Evolutionary conservation across 2,113 vertebrate genomes (phyloP).

Genomic region (Scartelaos histophorus): DNA sequence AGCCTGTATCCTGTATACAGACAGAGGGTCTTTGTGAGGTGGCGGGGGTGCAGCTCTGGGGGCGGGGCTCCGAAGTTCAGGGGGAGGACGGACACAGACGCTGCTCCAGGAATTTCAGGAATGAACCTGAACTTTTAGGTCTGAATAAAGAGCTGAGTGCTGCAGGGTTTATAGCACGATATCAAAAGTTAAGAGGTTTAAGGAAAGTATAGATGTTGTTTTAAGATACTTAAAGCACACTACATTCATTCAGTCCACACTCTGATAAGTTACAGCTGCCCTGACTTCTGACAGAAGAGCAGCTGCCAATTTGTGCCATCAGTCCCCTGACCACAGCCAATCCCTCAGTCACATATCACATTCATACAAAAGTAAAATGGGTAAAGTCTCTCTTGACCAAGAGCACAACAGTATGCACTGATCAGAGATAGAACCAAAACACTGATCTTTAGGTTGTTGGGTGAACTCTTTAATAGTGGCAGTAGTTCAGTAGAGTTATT

Average conservation of each 20-base stretch:
- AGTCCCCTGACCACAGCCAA: too few species aligned
- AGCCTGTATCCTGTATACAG: neutral
- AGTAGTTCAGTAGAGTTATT: too few species aligned
- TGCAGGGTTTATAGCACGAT: conserved; percentile 29
- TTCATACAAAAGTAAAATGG: too few species aligned
- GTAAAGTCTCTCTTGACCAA: too few species aligned
- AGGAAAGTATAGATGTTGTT: neutral
- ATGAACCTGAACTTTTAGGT: conserved; percentile 67
- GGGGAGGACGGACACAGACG: conserved; percentile 69
- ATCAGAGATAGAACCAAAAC: too few species aligned
- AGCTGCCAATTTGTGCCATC: too few species aligned
- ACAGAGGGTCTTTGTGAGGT: conserved; percentile 76
- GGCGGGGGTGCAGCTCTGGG: conserved; percentile 55
- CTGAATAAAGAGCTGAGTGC: conserved; percentile 28
- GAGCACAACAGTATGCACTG: too few species aligned
- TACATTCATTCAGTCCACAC: neutral
- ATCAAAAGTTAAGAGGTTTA: neutral
- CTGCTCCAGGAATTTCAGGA: conserved; percentile 77
- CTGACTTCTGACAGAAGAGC: too few species aligned
- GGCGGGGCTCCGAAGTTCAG: conserved; percentile 51
- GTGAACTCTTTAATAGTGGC: too few species aligned
- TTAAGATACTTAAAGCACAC: neutral
- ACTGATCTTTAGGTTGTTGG: too few species aligned
- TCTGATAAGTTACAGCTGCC: neutral
- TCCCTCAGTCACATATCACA: too few species aligned